Base-by-base conservation (phyloP, 2,113 vertebrate genomes). In the Tragelaphus imberbis region DNA sequence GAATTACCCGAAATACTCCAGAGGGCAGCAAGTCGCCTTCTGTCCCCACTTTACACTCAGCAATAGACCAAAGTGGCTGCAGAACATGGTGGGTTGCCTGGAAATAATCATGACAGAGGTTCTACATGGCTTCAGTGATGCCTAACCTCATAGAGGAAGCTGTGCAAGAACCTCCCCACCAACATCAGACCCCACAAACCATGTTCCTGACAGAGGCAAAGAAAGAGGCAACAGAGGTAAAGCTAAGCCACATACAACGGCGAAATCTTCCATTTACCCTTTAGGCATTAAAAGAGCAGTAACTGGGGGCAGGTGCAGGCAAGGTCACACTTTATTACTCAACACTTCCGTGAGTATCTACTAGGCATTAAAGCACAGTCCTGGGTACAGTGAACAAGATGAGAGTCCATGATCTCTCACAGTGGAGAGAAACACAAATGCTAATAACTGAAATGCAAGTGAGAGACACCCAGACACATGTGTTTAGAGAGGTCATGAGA, bases 1-100 rank as follows among this genome's bases (percentile, higher is more conserved):
- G 77, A 94, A 97, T 90, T 91, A 71, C 71, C 92, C 89, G 17
- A 96, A 98, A 94, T 61, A 86, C 95, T 95, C 81, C 95, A 79
- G 81, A 97, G 92, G 84, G 93, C 59, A 97, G 91, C 81, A 96
- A 65, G 68, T 77, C 21, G 19, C 88, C 94, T 93, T 96, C 94
- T 97, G 85, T 86, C 36, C 28, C 51, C 36, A 56, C 23, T 79
- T 95, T n/a, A 80, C 77, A 87, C 56, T 89, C 88, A 97, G 65
- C 59, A 94, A 47, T 94, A 93, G 84, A 96, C 40, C 28, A 79
- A 95, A 79, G 68, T 71, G n/a, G 61, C 75, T 49, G 95, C 5
- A 87, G 86, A 90, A 88, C 55, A 94, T 12, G 65, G 81, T 55
- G 59, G 87, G 47, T n/a, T 96, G 86, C 40, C 40, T 61, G 80